Evolutionary conservation across 2,888 invertebrate species (phyloP).

Genomic region (Drosophila mettleri): DNA sequence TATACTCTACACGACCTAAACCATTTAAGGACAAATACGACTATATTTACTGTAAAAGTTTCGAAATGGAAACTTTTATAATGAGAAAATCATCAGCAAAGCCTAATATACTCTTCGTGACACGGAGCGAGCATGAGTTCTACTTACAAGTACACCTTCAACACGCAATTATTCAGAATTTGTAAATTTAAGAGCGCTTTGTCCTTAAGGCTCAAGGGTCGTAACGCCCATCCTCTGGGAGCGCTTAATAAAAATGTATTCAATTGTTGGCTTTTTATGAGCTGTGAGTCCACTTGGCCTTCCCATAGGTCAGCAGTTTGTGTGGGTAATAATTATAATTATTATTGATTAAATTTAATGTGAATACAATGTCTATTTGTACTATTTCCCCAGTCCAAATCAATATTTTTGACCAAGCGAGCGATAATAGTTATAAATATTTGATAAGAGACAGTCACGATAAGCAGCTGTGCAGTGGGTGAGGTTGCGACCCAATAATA

Average conservation of each 20-base stretch:
- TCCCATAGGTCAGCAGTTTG: not conserved
- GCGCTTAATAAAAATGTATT: too few species aligned
- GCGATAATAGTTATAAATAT: conserved; percentile 14
- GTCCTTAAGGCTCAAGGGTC: not conserved
- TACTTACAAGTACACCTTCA: too few species aligned
- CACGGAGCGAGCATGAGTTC: not conserved
- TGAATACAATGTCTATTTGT: conserved; percentile 1
- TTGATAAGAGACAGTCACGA: not conserved
- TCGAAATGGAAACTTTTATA: too few species aligned
- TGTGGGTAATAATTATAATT: conserved; percentile 1
- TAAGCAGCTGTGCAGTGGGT: not conserved
- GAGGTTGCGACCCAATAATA: not conserved
- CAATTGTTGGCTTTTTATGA: not conserved
- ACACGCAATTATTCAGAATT: too few species aligned
- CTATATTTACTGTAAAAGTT: too few species aligned
- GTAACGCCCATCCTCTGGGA: not conserved
- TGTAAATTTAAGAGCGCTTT: not conserved
- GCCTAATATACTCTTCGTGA: too few species aligned
- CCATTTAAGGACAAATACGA: too few species aligned
- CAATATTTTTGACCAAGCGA: not conserved
- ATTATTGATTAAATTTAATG: conserved; percentile 6
- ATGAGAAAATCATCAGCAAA: not conserved
- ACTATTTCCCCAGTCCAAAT: not conserved
- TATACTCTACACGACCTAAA: too few species aligned
- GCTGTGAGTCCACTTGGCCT: too few species aligned